Percentiles rank a stretch among this genome's conserved stretches.
phyloP scores from a whole-genome alignment of 2,888 invertebrate species.

The Latrodectus hesperus region DNA sequence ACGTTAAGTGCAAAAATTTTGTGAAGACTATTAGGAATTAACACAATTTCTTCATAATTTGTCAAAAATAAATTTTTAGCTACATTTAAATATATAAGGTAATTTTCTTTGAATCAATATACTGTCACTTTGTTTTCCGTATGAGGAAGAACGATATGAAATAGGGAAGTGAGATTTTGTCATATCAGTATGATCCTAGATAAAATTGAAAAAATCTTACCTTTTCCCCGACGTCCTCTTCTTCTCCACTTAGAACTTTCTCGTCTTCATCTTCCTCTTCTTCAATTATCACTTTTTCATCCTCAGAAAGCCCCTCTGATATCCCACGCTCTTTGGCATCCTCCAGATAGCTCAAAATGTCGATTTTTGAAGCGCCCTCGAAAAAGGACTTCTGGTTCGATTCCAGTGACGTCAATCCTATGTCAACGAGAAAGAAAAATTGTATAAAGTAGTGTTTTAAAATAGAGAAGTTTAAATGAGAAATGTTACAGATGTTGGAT shows the following conservation, averaged over 20 bases:
- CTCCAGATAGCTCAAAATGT: slow-evolving; percentile 90
- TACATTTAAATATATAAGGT: too few species aligned
- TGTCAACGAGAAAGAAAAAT: slow-evolving; percentile 3
- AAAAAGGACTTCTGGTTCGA: slow-evolving; percentile 76
- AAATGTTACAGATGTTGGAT: too few species aligned
- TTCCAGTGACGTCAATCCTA: slow-evolving; percentile 61
- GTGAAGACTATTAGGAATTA: too few species aligned
- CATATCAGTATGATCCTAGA: background rate
- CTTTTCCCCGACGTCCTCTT: slow-evolving; percentile 59
- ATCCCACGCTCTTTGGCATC: slow-evolving; percentile 76
- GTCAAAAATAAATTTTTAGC: too few species aligned
- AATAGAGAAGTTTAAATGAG: too few species aligned
- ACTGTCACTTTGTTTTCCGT: too few species aligned
- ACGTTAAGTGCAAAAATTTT: too few species aligned
- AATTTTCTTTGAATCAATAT: too few species aligned
- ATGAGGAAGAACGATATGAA: too few species aligned
- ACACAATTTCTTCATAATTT: too few species aligned
- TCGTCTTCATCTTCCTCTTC: slow-evolving; percentile 66
- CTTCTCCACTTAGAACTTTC: slow-evolving; percentile 49
- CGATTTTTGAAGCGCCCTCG: slow-evolving; percentile 89
- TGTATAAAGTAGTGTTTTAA: background rate
- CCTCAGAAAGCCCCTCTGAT: slow-evolving; percentile 51
- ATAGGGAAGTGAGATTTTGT: too few species aligned
- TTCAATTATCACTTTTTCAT: slow-evolving; percentile 50
- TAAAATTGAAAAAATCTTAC: background rate